Conservation (phyloP, 2,888 invertebrate genomes). For the Seladonia tumulorum region DNA sequence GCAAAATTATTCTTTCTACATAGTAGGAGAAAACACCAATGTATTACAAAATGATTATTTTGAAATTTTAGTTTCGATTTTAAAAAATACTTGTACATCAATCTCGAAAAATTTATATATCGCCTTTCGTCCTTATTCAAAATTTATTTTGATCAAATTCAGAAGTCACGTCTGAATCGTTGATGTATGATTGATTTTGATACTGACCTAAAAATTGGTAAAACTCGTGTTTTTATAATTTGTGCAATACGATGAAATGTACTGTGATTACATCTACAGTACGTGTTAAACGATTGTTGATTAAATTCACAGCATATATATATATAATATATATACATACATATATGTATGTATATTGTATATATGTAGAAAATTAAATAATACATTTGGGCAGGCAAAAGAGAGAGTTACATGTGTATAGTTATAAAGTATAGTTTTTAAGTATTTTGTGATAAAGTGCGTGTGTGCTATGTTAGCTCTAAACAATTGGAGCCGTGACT, state of each 20-base stretch:
- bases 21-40: slow-evolving; percentile 9
- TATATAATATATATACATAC: neutral
- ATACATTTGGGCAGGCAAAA: slow-evolving; percentile 68
- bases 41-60: slow-evolving; percentile 8
- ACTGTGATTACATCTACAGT: slow-evolving; percentile 49
- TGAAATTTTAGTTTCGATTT: slow-evolving; percentile 6
- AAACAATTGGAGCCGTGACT: slow-evolving; percentile 81
- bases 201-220: slow-evolving; percentile 16
- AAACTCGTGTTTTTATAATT: slow-evolving; percentile 33
- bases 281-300: slow-evolving; percentile 42
- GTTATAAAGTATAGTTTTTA: slow-evolving; percentile 67
- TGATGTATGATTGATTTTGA: slow-evolving; percentile 14
- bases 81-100: neutral
- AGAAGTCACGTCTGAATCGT: slow-evolving; percentile 17
- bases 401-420: slow-evolving; percentile 66
- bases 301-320: slow-evolving; percentile 55
- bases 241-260: slow-evolving; percentile 27
- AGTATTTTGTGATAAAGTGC: slow-evolving; percentile 74
- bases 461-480: slow-evolving; percentile 80
- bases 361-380: slow-evolving; percentile 55
- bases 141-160: slow-evolving; percentile 21
- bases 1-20: slow-evolving; percentile 17
- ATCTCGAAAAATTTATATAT: slow-evolving; percentile 4
- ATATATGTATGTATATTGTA: neutral
- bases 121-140: slow-evolving; percentile 17